phyloP scores from a whole-genome alignment of 2,888 invertebrate species.

The Podabrus alpinus region DNA sequence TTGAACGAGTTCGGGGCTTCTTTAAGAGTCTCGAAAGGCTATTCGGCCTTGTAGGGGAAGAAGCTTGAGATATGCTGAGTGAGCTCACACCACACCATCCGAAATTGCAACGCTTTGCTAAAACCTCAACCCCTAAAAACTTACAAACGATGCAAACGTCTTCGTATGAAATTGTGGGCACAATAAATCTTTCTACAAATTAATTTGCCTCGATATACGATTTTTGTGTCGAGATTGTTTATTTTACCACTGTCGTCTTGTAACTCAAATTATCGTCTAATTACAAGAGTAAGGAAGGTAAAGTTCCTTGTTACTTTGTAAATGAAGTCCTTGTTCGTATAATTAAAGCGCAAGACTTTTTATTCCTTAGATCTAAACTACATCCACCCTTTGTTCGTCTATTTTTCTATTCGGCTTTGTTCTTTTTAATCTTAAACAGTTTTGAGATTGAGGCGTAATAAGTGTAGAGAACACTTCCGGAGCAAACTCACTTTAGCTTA shows the following conservation, averaged over 20 bases:
- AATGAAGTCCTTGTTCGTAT: conserved; percentile 48
- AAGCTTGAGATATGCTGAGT: conserved; percentile 34
- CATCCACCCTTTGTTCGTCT: conserved; percentile 37
- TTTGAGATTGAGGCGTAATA: conserved; percentile 17
- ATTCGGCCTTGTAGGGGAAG: conserved; percentile 24
- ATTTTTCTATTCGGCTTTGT: conserved; percentile 15
- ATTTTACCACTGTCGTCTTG: neutral
- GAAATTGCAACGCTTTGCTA: conserved; percentile 28
- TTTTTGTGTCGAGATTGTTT: neutral
- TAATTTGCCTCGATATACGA: neutral
- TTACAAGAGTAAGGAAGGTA: neutral
- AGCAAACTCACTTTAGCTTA: conserved; percentile 33
- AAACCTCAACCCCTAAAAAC: conserved; percentile 18
- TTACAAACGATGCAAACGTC: conserved; percentile 14
- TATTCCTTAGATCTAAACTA: conserved; percentile 45
- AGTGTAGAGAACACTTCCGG: conserved; percentile 28
- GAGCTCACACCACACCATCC: conserved; percentile 25
- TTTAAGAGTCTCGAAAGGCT: conserved; percentile 31
- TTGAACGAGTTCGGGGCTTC: conserved; percentile 30
- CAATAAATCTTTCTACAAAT: neutral
- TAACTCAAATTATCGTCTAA: neutral
- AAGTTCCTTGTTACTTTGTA: neutral
- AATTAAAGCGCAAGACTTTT: conserved; percentile 45
- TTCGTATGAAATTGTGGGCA: neutral
- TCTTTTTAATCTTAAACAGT: conserved; percentile 31